These are phyloP conservation scores for Vicugna pacos DNA, from an alignment of 2,113 vertebrate genomes.

Conservation along the genomic window DNA sequence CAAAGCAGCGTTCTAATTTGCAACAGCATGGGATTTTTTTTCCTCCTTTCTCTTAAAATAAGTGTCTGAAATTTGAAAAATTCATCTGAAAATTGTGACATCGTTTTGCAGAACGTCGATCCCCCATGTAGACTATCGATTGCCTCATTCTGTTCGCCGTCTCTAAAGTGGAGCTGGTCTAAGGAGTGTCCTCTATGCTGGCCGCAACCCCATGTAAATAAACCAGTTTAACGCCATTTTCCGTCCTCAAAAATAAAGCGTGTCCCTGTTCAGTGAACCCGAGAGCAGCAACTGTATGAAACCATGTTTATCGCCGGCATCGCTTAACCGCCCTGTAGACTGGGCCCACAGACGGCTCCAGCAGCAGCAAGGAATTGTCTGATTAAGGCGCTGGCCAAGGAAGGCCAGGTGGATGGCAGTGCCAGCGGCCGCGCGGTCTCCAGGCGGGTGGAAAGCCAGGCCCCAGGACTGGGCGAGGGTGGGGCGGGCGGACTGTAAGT, in stretches of 20 bases:
- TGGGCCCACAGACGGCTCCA: not conserved
- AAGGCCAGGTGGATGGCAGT: not conserved
- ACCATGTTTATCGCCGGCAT: conserved; percentile 56
- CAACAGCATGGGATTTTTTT: rapidly evolving
- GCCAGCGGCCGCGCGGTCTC: not conserved
- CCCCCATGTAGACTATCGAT: rapidly evolving
- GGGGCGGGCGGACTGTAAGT: too few relatives aligned
- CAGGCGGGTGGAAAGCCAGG: not conserved
- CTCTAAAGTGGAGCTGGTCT: not conserved
- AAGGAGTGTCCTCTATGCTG: not conserved
- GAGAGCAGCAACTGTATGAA: conserved; percentile 62
- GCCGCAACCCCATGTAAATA: conserved; percentile 50
- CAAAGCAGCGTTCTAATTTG: not conserved
- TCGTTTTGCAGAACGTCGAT: rapidly evolving
- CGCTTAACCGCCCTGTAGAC: not conserved
- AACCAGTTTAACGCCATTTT: conserved; percentile 60
- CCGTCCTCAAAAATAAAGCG: conserved; percentile 73
- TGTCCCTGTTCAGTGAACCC: conserved; percentile 71
- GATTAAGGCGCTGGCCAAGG: conserved; percentile 18
- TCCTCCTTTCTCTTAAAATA: not conserved
- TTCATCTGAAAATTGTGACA: not conserved
- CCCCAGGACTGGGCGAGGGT: too few relatives aligned
- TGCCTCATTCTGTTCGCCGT: rapidly evolving
- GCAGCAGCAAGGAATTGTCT: not conserved
- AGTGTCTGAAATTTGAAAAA: not conserved